Evolutionary conservation across 2,797 vertebrate species (phyloP), one percentile per base, ranked within the genome.

Genomic region (Sebastes itinus): DNA sequence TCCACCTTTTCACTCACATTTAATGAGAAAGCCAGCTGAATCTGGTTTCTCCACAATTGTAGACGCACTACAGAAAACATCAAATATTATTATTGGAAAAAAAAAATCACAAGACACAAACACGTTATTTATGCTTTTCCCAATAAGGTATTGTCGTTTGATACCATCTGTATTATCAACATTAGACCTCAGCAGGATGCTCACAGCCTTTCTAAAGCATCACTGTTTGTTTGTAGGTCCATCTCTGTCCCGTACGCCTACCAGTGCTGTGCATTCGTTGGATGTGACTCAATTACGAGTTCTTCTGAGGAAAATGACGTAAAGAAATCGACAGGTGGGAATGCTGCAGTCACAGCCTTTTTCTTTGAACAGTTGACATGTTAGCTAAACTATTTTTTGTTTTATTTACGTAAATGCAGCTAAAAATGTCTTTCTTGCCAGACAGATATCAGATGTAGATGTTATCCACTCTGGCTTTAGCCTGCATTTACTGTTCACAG

Each of bases 241-340:
- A 96, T 99, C 80, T 98, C 98, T 16, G 97, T 99, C 62, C 98
- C 99, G 0, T 99, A 99, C 46, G 98, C 99, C 72, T 99, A 99
- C 92, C 99, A 99, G 91, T 99, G 99, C 93, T 99, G 99, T 92
- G 97, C 97, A 0, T 99, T 99, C 87, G 96, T 97, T 83, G 97
- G 95, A 12, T 99, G 97, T 87, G 97, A 98, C 81, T 95, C 97
- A 33, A 91, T 95, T 1, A 85, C 89, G 9, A 95, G 93, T 84
- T 92, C 95, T 8, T 93, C 95, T 13, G 91, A 94, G 46, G 97
- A 97, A 64, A 96, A 94, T 42, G 92, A 95, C 33, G 75, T 73
- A 54, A 96, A 94, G 83, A 97, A 96, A 81, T 81, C 81, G 11
- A 52, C 90, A 83, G 95, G 95, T 95, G 84, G 61, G 90, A 80